Base-by-base conservation (phyloP, 1,140 invertebrate genomes). In the Magallana gigas region DNA sequence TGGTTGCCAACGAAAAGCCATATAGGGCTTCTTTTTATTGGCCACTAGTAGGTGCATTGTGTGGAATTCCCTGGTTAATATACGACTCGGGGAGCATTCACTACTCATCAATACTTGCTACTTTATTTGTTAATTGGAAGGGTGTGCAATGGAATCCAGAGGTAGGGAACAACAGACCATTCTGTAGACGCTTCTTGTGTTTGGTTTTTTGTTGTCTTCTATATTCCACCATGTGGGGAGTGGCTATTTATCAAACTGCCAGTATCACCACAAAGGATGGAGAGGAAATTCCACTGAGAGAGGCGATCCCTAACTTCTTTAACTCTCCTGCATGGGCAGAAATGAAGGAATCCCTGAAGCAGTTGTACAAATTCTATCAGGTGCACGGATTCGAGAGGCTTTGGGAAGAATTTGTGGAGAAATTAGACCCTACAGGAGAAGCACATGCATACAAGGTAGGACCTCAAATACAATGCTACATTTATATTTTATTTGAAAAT, bases 241-340 rank as follows among this genome's bases (percentile, higher is more conserved):
- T 97, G 56, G 98, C 97, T 89, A 95, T 99, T 16, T 98, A 98
- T 94, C 99, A 98, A 94, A 98, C 99, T 93, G 97, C 97, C 14
- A 97, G 96, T 68, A 95, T 99, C 16, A 97, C 96, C 1, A 97
- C 98, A 92, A 97, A 96, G 84, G 97, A 98, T 88, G 98, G 98
- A 7, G 97, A 98, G 90, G 96, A 97, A 93, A 96, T 98, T 0
- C 98, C 97, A 86, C 94, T 95, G 12, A 88, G 97, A 84, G 98
- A 99, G 94, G 98, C 98, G 0, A 89, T 98, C 0, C 96, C 97
- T 90, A 97, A 99, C 94, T 98, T 99, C 92, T 96, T 99, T 86
- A 98, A 97, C 1, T 98, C 98, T 11, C 97, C 98, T 12, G 96
- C 96, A 91, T 97, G 96, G 96, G 95, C 96, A 16, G 96, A 98